A percentile compares a stretch with the other conserved stretches of the same genome.
Evolutionary conservation across 2,797 vertebrate species (phyloP).

Genomic region (Catharus ustulatus): DNA sequence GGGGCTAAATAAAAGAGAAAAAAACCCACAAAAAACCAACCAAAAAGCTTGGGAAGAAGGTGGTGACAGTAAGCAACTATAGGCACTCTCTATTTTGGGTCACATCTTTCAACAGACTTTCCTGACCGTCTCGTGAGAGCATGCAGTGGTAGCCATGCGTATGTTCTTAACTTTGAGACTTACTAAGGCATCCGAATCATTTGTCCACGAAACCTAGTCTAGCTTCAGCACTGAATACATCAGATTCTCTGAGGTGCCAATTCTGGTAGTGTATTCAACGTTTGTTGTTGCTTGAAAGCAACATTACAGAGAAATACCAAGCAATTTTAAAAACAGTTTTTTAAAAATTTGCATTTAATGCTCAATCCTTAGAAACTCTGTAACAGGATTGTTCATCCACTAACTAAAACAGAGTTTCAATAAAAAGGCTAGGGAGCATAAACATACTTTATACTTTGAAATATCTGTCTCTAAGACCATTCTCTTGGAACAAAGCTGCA

Average conservation of each 20-base stretch:
- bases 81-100: not conserved
- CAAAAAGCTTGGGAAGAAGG: not conserved
- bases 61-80: not conserved
- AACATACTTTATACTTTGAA: not conserved
- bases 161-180: not conserved
- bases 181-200: not conserved
- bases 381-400: not conserved
- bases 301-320: not conserved
- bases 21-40: not conserved
- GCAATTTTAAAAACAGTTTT: not conserved
- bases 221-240: rapidly evolving
- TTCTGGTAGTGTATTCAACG: not conserved
- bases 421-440: not conserved
- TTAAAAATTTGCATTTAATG: not conserved
- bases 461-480: not conserved
- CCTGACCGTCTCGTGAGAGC: not conserved
- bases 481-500: not conserved
- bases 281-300: not conserved
- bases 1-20: not conserved
- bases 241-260: not conserved
- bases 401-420: not conserved
- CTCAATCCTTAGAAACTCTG: not conserved
- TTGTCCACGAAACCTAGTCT: not conserved
- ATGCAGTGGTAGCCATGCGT: not conserved
- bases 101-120: not conserved